Percentiles rank a stretch among this genome's conserved stretches.
Evolutionary conservation across 2,888 invertebrate genomes (phyloP).

Genomic region (Orthonevra nobilis): DNA sequence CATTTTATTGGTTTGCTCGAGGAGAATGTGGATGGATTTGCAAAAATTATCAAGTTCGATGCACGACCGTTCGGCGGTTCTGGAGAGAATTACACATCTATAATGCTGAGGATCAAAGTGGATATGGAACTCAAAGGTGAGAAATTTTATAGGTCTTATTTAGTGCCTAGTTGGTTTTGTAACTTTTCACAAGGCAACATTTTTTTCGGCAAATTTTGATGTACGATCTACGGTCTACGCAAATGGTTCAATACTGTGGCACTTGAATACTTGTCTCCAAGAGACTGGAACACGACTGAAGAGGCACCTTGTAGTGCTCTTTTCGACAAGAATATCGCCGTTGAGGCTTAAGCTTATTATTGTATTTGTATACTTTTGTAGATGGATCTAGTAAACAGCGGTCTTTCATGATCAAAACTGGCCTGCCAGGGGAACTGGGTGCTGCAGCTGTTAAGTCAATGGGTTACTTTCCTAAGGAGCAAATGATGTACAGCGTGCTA

Average conservation of each 20-base stretch:
- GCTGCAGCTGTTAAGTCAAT: slow-evolving; percentile 62
- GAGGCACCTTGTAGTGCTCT: too few species aligned
- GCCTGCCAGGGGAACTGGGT: slow-evolving; percentile 70
- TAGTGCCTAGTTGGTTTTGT: too few species aligned
- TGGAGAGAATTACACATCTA: slow-evolving; percentile 77
- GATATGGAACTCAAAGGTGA: slow-evolving; percentile 72
- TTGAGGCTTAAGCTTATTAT: too few species aligned
- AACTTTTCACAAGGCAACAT: too few species aligned
- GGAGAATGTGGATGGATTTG: slow-evolving; percentile 71
- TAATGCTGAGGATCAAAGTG: slow-evolving; percentile 73
- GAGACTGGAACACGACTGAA: too few species aligned
- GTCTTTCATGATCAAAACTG: slow-evolving; percentile 75
- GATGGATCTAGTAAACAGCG: slow-evolving; percentile 71
- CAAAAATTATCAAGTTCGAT: slow-evolving; percentile 71
- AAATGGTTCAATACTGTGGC: too few species aligned
- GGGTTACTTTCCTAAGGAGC: slow-evolving; percentile 77
- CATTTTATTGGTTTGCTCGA: slow-evolving; percentile 72
- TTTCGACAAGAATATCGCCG: too few species aligned
- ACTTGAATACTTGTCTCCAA: too few species aligned
- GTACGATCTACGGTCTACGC: too few species aligned
- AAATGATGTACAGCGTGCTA: slow-evolving; percentile 75
- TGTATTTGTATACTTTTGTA: too few species aligned
- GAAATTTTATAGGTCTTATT: too few species aligned
- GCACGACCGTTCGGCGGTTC: slow-evolving; percentile 71
- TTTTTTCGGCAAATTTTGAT: too few species aligned